These are phyloP conservation scores for Armadillidium nasatum DNA, from an alignment of 1,140 invertebrate genomes.

Conservation along the genomic window DNA sequence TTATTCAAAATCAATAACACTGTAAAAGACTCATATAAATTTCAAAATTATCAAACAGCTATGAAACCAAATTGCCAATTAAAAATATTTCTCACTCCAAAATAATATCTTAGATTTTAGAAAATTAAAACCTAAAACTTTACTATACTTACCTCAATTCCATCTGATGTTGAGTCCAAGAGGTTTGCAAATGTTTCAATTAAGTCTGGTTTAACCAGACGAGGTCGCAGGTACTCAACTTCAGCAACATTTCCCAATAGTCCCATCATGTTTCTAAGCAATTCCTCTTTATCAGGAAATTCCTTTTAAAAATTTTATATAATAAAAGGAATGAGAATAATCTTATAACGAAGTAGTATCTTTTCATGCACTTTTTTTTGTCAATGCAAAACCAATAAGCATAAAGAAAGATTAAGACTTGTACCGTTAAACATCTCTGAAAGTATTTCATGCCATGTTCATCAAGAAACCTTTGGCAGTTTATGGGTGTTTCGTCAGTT, in stretches of 20 bases:
- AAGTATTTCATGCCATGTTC: slow-evolving; percentile 81
- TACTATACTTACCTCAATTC: slow-evolving; percentile 71
- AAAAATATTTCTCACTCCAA: too few species aligned
- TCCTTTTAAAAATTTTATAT: slow-evolving; percentile 53
- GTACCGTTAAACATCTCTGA: slow-evolving; percentile 63
- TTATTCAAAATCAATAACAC: too few species aligned
- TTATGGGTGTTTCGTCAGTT: slow-evolving; percentile 89
- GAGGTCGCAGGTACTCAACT: slow-evolving; percentile 72
- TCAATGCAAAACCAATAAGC: background rate
- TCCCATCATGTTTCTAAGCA: slow-evolving; percentile 94
- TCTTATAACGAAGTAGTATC: background rate
- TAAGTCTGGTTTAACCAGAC: slow-evolving; percentile 79
- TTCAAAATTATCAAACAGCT: too few species aligned
- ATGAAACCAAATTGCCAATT: too few species aligned
- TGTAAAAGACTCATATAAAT: too few species aligned
- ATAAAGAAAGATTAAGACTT: background rate
- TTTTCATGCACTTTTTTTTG: background rate
- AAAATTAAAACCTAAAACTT: background rate
- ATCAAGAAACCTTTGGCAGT: slow-evolving; percentile 84
- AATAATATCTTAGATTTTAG: background rate
- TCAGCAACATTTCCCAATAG: slow-evolving; percentile 93
- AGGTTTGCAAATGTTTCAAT: slow-evolving; percentile 79
- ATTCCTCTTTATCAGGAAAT: slow-evolving; percentile 80
- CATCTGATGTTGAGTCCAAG: slow-evolving; percentile 77
- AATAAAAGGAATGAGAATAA: slow-evolving; percentile 29